phyloP scores from a whole-genome alignment of 2,888 invertebrate genomes.

The Spilarctia lutea region DNA sequence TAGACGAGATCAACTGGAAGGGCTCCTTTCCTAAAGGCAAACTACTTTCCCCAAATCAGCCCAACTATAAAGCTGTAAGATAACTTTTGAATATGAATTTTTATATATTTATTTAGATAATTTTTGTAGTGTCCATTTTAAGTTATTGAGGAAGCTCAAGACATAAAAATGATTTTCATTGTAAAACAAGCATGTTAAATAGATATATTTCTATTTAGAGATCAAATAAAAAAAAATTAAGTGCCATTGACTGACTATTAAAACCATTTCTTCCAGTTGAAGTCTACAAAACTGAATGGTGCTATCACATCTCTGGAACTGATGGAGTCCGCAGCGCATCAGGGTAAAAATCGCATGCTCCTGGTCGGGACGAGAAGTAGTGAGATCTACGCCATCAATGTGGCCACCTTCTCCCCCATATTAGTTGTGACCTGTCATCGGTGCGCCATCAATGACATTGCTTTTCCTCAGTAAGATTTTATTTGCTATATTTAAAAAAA shows the following conservation, averaged over 20 bases:
- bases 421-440: constrained; percentile 94
- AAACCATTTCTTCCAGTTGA: constrained; percentile 72
- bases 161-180: too few species aligned
- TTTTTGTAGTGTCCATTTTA: too few species aligned
- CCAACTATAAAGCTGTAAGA: constrained; percentile 85
- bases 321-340: constrained; percentile 69
- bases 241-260: too few species aligned
- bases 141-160: too few species aligned
- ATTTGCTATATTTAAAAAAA: background rate
- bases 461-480: constrained; percentile 91
- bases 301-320: constrained; percentile 92
- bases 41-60: constrained; percentile 84
- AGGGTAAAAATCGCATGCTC: constrained; percentile 84
- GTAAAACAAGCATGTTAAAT: too few species aligned
- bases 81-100: constrained; percentile 54
- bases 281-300: constrained; percentile 87
- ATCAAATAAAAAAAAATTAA: too few species aligned
- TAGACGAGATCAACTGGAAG: constrained; percentile 87
- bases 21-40: constrained; percentile 78
- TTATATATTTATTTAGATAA: too few species aligned
- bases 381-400: constrained; percentile 93
- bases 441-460: constrained; percentile 91
- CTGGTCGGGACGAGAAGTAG: constrained; percentile 92
- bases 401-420: constrained; percentile 89
- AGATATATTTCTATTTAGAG: too few species aligned